Evolutionary conservation across 2,888 invertebrate species (phyloP), one percentile per base, ranked within the genome.

Genomic region (Alcis repandata): DNA sequence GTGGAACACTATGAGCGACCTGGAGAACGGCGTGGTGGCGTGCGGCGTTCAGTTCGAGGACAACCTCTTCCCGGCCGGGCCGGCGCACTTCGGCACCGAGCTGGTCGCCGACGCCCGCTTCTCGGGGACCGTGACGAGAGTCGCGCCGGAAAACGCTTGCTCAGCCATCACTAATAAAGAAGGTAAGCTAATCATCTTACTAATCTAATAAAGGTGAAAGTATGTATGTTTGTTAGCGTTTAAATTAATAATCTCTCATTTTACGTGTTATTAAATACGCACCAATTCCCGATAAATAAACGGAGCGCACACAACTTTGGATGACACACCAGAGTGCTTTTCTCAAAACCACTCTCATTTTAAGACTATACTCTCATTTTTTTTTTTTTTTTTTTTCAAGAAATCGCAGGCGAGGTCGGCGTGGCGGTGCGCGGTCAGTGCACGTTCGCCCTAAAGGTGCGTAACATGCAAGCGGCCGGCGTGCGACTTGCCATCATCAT

Each of bases 381-480:
- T n/a, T n/a, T n/a, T n/a, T n/a, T n/a, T 17, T 15, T 3, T 7
- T n/a, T 9, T 20, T 17, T 27, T 45, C 38, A 36, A 66, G 88
- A 94, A 9, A 82, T 98, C 0, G 86, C 87, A 38, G 97, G 96
- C 0, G 96, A 95, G 78, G 97, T 99, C 75, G 97, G 95, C 0
- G 92, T 99, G n/a, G 96, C 98, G 64, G 96, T 96, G 82, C 95
- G 99, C 22, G 99, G 99, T 0, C 96, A 96, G 76, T 99, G 99
- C 87, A 98, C 98, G 93, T 99, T 99, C 86, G 96, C 99, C 1
- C 98, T 98, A 58, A 99, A 99, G 94, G 98, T 97, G 1, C 95
- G 98, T 57, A 93, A 95, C 76, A 95, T 98, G 38, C 97, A 98
- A 91, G 93, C 94, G 59, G 96, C 96, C 4, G 98, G 98, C 15